Conservation (phyloP, 2,888 invertebrate species). For the Macrophya annulata region DNA sequence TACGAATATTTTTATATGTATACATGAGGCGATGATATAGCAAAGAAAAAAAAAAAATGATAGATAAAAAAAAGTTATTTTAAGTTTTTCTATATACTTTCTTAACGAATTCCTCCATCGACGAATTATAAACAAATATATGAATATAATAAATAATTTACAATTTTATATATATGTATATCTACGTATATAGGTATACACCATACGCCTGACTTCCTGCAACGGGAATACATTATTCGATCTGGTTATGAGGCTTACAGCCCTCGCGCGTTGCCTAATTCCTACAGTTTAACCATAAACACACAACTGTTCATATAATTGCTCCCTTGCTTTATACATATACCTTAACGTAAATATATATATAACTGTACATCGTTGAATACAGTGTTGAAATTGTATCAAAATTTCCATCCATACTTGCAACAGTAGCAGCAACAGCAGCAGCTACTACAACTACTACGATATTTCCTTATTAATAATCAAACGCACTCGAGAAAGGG, state of each 20-base stretch:
- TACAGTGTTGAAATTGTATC: not conserved
- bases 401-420: not conserved
- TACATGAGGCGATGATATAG: no score
- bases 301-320: slow-evolving; percentile 38
- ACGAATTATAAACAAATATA: no score
- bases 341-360: not conserved
- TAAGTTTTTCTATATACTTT: not conserved
- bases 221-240: slow-evolving; percentile 56
- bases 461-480: slow-evolving; percentile 37
- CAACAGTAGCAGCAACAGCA: not conserved
- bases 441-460: not conserved
- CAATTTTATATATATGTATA: no score
- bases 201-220: not conserved
- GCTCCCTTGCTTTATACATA: not conserved
- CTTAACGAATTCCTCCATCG: no score
- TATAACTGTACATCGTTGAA: slow-evolving; percentile 1
- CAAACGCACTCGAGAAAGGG: not conserved
- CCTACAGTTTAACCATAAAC: slow-evolving; percentile 54
- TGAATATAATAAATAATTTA: no score
- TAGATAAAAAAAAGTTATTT: no score
- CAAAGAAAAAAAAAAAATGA: no score
- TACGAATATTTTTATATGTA: no score
- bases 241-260: slow-evolving; percentile 76
- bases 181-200: not conserved
- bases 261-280: slow-evolving; percentile 62